Evolutionary conservation across 1,140 invertebrate genomes (phyloP), one percentile per base, ranked within the genome.

Genomic region (Drosophila arizonae): DNA sequence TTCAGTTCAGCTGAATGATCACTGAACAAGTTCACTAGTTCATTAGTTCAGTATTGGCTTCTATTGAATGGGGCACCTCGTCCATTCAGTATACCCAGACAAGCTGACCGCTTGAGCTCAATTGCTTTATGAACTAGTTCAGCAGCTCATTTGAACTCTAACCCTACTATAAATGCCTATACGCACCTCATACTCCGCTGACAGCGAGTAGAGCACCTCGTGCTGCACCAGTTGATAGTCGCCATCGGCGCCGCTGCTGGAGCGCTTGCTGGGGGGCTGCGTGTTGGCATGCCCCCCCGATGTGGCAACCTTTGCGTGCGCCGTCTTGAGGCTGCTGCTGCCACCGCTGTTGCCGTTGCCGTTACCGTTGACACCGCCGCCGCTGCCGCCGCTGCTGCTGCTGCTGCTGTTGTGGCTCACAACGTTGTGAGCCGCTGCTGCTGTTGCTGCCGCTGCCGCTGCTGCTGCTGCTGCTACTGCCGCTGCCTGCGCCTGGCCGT

Each of bases 191-290:
- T 99, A 99, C 91, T 97, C 96, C 77, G 96, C 96, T 45, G 95
- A 96, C 92, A 97, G 96, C 62, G 98, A 99, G 93, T 98, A 99
- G 70, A 99, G 95, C 74, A 99, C 98, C 93, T 99, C 98, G 93
- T 99, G 98, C 93, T 99, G 98, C 33, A 99, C 98, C 91, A 99
- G 94, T 92, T 99, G 97, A 93, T 99, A 99, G 93, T 99, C 98
- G 50, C 98, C 98, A 93, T 99, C 98, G 80, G 96, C 94, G 90
- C 96, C 93, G 91, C 95, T 94, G 90, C 95, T 93, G 89, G 95
- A 94, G 92, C 95, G 75, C 72, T 92, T 92, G 65, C 91, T 92
- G 86, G 91, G 90, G 90, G 91, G 87, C 84, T 92, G 91, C 89
- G 90, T 90, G 54, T 92, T 91, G 56, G 90, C 91, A 81, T 91